These are phyloP conservation scores for Coregonus clupeaformis DNA, from an alignment of 2,113 vertebrate species.

Conservation along the genomic window DNA sequence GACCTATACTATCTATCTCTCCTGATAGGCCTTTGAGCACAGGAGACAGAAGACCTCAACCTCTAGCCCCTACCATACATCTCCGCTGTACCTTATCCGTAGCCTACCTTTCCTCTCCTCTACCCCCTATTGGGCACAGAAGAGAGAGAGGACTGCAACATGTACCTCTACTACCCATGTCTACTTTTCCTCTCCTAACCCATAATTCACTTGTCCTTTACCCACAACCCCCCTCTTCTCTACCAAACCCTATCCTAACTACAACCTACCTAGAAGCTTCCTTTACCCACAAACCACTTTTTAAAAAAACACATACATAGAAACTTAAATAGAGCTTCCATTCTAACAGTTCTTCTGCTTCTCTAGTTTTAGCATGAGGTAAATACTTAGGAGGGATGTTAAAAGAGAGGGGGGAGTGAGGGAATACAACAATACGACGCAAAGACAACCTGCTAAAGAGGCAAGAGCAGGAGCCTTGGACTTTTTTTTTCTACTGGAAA, in stretches of 20 bases:
- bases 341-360: slow-evolving; percentile 38
- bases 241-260: not conserved
- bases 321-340: slow-evolving; percentile 64
- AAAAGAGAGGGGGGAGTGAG: not conserved
- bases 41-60: not conserved
- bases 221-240: not conserved
- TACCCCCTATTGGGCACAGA: not conserved
- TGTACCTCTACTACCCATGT: not conserved
- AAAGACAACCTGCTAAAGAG: too few species aligned
- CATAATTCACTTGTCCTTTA: not conserved
- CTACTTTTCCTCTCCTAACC: not conserved
- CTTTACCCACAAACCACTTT: slow-evolving; percentile 11
- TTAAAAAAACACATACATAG: slow-evolving; percentile 53
- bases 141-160: not conserved
- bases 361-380: slow-evolving; percentile 43
- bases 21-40: too few species aligned
- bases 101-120: not conserved
- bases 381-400: slow-evolving; percentile 8
- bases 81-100: not conserved
- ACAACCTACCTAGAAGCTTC: not conserved
- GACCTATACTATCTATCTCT: too few species aligned
- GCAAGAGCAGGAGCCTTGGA: too few species aligned
- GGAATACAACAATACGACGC: not conserved
- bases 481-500: too few species aligned
- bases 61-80: not conserved